phyloP scores from a whole-genome alignment of 2,888 invertebrate species.

The Entomobrya proxima region DNA sequence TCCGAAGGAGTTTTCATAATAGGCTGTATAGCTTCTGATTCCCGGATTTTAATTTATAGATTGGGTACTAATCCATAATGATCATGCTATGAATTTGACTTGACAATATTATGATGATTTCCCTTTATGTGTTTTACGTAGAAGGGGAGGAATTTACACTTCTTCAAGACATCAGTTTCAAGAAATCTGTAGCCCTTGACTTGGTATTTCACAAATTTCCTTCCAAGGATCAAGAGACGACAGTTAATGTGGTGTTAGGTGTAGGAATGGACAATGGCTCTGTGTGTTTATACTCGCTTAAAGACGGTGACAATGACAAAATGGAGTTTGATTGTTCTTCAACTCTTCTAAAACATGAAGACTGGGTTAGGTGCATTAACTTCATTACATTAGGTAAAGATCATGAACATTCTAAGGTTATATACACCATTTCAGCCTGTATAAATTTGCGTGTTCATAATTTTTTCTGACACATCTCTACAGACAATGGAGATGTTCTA shows the following conservation, averaged over 20 bases:
- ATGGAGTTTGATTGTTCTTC: constrained; percentile 45
- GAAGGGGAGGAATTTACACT: constrained; percentile 45
- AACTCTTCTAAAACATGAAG: constrained; percentile 73
- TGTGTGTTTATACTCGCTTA: constrained; percentile 61
- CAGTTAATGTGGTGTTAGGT: constrained; percentile 58
- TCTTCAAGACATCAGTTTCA: constrained; percentile 68
- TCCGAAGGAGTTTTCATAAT: constrained; percentile 42
- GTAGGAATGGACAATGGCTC: constrained; percentile 73
- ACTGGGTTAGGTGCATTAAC: constrained; percentile 74
- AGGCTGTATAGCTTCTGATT: constrained; percentile 70
- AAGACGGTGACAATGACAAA: not conserved
- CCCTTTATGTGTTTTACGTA: not conserved
- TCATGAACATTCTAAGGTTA: not conserved
- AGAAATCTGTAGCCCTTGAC: constrained; percentile 70
- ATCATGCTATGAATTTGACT: not conserved
- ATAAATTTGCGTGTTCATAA: not conserved
- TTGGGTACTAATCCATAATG: not conserved
- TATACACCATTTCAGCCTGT: not conserved
- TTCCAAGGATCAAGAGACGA: not conserved
- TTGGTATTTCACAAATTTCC: constrained; percentile 69
- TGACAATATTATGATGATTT: not conserved
- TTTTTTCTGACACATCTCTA: not conserved
- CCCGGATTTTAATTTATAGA: constrained; percentile 63
- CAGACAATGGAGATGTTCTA: constrained; percentile 69
- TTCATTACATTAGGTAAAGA: constrained; percentile 70